phyloP scores from a whole-genome alignment of 1,140 invertebrate genomes.

The Panagrolaimus sp. region DNA sequence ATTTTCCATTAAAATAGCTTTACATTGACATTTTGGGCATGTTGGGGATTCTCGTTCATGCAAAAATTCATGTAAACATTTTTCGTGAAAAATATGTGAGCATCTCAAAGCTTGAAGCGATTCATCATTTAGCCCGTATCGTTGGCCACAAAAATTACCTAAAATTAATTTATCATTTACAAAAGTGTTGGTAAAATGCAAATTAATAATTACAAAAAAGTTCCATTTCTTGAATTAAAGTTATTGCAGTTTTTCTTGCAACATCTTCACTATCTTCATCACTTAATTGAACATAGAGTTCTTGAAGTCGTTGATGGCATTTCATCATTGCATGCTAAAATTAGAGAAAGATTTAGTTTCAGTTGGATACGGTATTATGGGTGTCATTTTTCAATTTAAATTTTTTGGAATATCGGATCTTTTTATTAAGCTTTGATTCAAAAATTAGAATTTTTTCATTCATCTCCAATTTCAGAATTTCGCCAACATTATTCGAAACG shows the following conservation, averaged over 20 bases:
- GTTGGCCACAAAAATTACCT: constrained; percentile 58
- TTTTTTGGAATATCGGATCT: too few relatives aligned
- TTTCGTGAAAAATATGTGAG: constrained; percentile 59
- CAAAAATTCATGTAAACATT: constrained; percentile 38
- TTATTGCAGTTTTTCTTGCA: constrained; percentile 35
- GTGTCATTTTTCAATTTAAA: too few relatives aligned
- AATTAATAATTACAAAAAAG: constrained; percentile 59
- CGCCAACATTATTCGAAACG: neutral
- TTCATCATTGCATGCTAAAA: constrained; percentile 57
- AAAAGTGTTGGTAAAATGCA: too few relatives aligned
- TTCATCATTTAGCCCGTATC: constrained; percentile 52
- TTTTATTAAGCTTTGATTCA: constrained; percentile 14
- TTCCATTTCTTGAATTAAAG: constrained; percentile 58
- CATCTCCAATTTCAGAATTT: neutral
- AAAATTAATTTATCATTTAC: too few relatives aligned
- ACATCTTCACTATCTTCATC: constrained; percentile 54
- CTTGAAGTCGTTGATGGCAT: constrained; percentile 54
- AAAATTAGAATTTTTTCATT: constrained; percentile 14
- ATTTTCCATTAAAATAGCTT: constrained; percentile 32
- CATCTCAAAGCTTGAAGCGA: constrained; percentile 55
- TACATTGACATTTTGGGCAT: constrained; percentile 36
- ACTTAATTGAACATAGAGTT: constrained; percentile 48
- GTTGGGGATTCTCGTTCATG: constrained; percentile 24
- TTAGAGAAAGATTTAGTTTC: constrained; percentile 13
- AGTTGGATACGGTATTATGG: too few relatives aligned